Conservation (phyloP, 1,140 invertebrate species). For the Lordiphosa clarofinis region DNA sequence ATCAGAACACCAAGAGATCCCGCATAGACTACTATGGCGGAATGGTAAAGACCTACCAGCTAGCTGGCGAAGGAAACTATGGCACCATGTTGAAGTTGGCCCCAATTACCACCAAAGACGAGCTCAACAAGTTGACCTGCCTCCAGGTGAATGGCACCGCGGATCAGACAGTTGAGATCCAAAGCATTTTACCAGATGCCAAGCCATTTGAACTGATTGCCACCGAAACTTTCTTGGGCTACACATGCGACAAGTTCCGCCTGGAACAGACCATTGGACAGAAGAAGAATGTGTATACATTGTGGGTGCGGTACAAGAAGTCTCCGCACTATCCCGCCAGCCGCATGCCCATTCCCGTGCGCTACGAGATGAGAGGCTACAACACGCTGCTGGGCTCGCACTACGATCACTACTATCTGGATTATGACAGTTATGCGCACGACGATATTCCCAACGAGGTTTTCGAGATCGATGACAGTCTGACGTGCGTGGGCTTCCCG, state of each 20-base stretch:
- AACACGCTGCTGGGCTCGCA: slow-evolving; percentile 95
- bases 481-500: slow-evolving; percentile 90
- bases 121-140: slow-evolving; percentile 87
- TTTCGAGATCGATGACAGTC: slow-evolving; percentile 85
- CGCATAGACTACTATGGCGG: slow-evolving; percentile 97
- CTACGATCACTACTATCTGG: slow-evolving; percentile 96
- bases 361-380: slow-evolving; percentile 96
- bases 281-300: slow-evolving; percentile 92
- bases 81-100: slow-evolving; percentile 92
- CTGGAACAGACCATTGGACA: slow-evolving; percentile 84
- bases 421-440: slow-evolving; percentile 88
- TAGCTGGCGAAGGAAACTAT: slow-evolving; percentile 83
- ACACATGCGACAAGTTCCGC: slow-evolving; percentile 87
- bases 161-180: slow-evolving; percentile 84
- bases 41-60: slow-evolving; percentile 94
- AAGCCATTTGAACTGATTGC: slow-evolving; percentile 85
- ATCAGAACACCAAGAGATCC: slow-evolving; percentile 86
- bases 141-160: slow-evolving; percentile 91
- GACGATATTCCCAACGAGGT: slow-evolving; percentile 85
- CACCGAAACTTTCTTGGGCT: slow-evolving; percentile 85
- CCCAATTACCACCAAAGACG: slow-evolving; percentile 89
- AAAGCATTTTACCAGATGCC: slow-evolving; percentile 91
- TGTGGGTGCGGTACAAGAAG: slow-evolving; percentile 89
- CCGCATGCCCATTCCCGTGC: slow-evolving; percentile 83
- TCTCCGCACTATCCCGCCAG: slow-evolving; percentile 76